Evolutionary conservation across 2,113 vertebrate species (phyloP), one percentile per base, ranked within the genome.

Genomic region (Myrmophylax atrothorax): DNA sequence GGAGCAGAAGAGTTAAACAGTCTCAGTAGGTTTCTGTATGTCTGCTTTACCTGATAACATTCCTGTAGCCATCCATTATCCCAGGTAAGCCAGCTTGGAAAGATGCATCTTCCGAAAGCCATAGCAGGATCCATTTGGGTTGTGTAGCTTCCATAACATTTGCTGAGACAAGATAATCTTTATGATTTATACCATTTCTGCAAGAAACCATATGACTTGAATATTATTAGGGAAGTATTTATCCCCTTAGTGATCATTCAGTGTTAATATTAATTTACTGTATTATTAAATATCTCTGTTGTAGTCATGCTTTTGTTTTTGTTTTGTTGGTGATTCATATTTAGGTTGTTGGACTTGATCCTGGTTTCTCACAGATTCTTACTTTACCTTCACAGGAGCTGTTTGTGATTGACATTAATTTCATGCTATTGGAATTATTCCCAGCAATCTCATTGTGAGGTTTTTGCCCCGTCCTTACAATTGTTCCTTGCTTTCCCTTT

Each of bases 381-480:
- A 46, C 72, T 52, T 85, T 56, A 47, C 69, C 64, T 95, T 95
- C 89, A 89, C 74, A 64, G 73, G 73, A 92, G 58, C 59, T 88
- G 60, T 85, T 95, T 97, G 63, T 94, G 90, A 94, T 96, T 97
- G 96, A 96, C 86, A 92, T 89, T 92, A 87, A 95, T 94, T 94
- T 95, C 91, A 91, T 91, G 84, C 86, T 91, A 52, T 49, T 94
- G 68, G 89, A 96, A 90, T 92, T 87, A 87, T 78, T 94, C 94
- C 84, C 89, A 93, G 80, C 14, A 2, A 90, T 89, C 60, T 94
- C 35, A 86, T 63, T 81, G 79, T 67, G 59, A 70, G 38, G 1
- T 50, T 77, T 85, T 94, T 75, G 47, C 0, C 77, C 37, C 37
- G 29, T 91, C 73, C 66, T 89, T 84, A 72, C 44, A 87, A 72